Percentiles rank a stretch among this genome's conserved stretches.
phyloP scores from a whole-genome alignment of 2,797 vertebrate genomes.

The Loris lydekkerianus region DNA sequence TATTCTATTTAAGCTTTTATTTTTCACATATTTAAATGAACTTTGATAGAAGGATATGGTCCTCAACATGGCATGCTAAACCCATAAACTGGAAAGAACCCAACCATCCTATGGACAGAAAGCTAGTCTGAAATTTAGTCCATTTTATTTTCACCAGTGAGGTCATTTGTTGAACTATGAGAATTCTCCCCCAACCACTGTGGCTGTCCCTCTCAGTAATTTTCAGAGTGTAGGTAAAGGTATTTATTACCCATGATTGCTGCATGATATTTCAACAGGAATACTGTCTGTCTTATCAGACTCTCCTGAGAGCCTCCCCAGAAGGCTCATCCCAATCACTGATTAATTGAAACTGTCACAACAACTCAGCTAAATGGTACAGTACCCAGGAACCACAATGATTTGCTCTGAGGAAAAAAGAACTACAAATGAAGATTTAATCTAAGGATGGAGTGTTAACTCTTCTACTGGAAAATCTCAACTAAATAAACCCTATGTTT shows the following conservation, averaged over 20 bases:
- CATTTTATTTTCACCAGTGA: slow-evolving; percentile 43
- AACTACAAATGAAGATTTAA: slow-evolving; percentile 47
- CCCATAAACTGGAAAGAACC: background rate
- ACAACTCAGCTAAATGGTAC: slow-evolving; percentile 59
- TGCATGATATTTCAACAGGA: slow-evolving; percentile 54
- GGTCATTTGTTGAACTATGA: slow-evolving; percentile 17
- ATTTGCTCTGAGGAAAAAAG: slow-evolving; percentile 65
- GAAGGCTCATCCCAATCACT: slow-evolving; percentile 5
- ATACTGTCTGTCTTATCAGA: slow-evolving; percentile 46
- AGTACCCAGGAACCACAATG: slow-evolving; percentile 44
- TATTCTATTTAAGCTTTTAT: slow-evolving; percentile 8
- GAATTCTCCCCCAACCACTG: background rate
- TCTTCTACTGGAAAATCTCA: slow-evolving; percentile 19
- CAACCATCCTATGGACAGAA: background rate
- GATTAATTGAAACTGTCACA: slow-evolving; percentile 57
- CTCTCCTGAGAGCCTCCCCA: slow-evolving; percentile 57
- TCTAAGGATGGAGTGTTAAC: slow-evolving; percentile 19
- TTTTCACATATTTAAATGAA: slow-evolving; percentile 28
- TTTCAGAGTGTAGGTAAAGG: slow-evolving; percentile 13
- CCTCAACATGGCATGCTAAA: background rate
- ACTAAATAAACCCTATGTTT: slow-evolving; percentile 34
- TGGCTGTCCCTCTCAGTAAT: slow-evolving; percentile 24
- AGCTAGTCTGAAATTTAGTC: background rate
- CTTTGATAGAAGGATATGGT: slow-evolving; percentile 35
- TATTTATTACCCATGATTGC: slow-evolving; percentile 13